phyloP scores from a whole-genome alignment of 2,888 invertebrate species.

The Xestia xanthographa region DNA sequence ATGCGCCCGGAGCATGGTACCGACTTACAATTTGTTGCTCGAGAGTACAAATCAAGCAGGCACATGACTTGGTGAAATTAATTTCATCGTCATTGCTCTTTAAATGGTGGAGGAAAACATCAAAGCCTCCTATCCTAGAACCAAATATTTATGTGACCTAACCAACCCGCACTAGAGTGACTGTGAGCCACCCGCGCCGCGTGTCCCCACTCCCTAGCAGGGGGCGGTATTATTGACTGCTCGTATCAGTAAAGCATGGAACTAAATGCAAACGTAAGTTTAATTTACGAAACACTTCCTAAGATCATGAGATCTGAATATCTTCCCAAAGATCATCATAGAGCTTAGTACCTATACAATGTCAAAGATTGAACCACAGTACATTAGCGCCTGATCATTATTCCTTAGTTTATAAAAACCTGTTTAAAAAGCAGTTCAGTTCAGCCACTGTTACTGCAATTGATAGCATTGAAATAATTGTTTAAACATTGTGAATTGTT shows the following conservation, averaged over 20 bases:
- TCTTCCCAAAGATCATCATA: neutral
- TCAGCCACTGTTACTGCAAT: neutral
- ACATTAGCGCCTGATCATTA: neutral
- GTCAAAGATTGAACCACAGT: neutral
- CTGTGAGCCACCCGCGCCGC: no score
- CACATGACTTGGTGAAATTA: neutral
- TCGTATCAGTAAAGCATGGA: neutral
- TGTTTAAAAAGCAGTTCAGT: neutral
- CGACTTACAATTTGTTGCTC: neutral
- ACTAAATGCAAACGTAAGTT: neutral
- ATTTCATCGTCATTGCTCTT: neutral
- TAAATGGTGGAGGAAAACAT: neutral
- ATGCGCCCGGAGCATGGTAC: neutral
- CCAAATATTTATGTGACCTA: neutral
- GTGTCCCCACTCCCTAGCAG: neutral
- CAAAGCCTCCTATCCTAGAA: neutral
- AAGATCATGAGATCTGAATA: neutral
- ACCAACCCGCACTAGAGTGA: neutral
- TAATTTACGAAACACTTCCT: neutral
- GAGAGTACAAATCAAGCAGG: neutral
- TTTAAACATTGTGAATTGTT: neutral
- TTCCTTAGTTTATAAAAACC: neutral
- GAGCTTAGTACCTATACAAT: neutral
- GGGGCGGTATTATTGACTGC: neutral
- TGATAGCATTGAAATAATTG: neutral